These are phyloP conservation scores for Somateria mollissima DNA, from an alignment of 2,797 vertebrate species.

Conservation along the genomic window DNA sequence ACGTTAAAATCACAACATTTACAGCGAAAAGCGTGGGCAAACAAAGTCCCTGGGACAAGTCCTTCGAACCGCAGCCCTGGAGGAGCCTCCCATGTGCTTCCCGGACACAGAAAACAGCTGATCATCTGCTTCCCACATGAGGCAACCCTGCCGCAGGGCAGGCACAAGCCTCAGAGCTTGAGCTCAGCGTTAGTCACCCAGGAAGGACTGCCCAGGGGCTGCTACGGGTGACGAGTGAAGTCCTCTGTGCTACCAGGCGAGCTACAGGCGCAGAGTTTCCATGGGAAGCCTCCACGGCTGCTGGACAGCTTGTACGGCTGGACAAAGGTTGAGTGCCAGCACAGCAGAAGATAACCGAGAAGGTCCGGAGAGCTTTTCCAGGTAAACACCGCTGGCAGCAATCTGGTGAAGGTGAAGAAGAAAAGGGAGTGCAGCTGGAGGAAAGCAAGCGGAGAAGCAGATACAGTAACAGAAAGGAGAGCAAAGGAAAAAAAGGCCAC, in stretches of 20 bases:
- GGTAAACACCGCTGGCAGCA: not conserved
- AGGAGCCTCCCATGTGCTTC: not conserved
- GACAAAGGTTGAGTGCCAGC: not conserved
- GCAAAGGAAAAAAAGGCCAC: not conserved
- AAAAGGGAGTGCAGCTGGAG: not conserved
- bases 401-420: not conserved
- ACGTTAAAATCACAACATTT: accelerated
- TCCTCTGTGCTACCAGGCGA: accelerated
- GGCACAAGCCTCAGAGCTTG: not conserved
- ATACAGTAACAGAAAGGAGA: not conserved
- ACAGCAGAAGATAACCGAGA: not conserved
- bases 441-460: not conserved
- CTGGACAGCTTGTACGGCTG: accelerated
- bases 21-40: not conserved
- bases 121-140: not conserved
- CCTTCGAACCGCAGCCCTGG: not conserved
- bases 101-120: not conserved
- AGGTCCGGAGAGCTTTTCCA: not conserved
- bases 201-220: not conserved
- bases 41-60: not conserved
- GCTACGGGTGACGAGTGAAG: not conserved
- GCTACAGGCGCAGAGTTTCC: not conserved
- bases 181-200: not conserved
- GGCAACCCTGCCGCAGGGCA: not conserved
- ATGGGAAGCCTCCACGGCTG: not conserved